Evolutionary conservation across 2,888 invertebrate genomes (phyloP).

Genomic region (Cephus rjabovi): DNA sequence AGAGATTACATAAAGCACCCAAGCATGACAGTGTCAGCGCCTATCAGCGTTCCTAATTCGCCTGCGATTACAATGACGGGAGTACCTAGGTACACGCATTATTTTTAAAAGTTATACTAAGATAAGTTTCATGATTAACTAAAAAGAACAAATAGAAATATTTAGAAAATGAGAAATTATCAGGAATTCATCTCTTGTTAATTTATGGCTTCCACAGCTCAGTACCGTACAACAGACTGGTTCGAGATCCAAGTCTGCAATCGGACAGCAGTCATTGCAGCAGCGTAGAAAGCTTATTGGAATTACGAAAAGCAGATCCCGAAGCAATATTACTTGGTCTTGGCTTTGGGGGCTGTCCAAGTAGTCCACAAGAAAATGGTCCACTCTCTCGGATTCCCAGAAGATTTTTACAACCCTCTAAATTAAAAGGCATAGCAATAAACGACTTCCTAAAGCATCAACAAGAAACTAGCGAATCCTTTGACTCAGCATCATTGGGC

Average conservation of each 20-base stretch:
- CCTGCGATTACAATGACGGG: slow-evolving; percentile 46
- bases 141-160: neutral
- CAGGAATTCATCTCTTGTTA: neutral
- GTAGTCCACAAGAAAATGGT: slow-evolving; percentile 72
- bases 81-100: slow-evolving; percentile 43
- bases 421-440: slow-evolving; percentile 81
- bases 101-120: slow-evolving; percentile 3
- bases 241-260: slow-evolving; percentile 62
- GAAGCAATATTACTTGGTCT: slow-evolving; percentile 86
- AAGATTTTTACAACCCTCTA: slow-evolving; percentile 84
- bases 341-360: slow-evolving; percentile 80
- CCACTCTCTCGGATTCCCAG: slow-evolving; percentile 82
- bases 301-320: slow-evolving; percentile 87
- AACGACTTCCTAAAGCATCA: slow-evolving; percentile 81
- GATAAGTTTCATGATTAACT: neutral
- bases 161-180: neutral
- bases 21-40: slow-evolving; percentile 56
- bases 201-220: slow-evolving; percentile 31
- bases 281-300: slow-evolving; percentile 84
- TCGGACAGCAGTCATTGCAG: slow-evolving; percentile 77
- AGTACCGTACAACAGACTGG: slow-evolving; percentile 46
- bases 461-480: slow-evolving; percentile 78
- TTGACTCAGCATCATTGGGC: slow-evolving; percentile 81
- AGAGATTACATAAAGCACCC: slow-evolving; percentile 37
- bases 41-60: slow-evolving; percentile 54